A percentile compares a stretch with the other conserved stretches of the same genome.
phyloP scores from a whole-genome alignment of 2,888 invertebrate genomes.

The Diloba caeruleocephala region DNA sequence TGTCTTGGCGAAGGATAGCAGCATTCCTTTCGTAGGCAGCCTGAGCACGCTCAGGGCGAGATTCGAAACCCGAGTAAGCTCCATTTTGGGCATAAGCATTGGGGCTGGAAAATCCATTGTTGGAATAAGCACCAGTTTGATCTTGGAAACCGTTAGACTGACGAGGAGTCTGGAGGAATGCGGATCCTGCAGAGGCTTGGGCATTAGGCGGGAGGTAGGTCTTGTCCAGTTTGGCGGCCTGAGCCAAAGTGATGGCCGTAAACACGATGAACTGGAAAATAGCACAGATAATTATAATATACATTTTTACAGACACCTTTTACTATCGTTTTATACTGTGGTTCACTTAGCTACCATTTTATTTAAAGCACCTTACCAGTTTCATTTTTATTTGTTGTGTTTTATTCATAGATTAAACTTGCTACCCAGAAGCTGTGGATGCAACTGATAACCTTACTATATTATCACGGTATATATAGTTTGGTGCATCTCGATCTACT shows the following conservation, averaged over 20 bases:
- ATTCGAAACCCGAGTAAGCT: conserved; percentile 54
- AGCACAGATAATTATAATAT: neutral
- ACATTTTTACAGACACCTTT: too few species aligned
- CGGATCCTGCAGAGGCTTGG: conserved; percentile 54
- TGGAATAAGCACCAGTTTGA: conserved; percentile 30
- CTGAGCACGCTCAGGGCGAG: conserved; percentile 75
- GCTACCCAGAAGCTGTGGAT: conserved; percentile 61
- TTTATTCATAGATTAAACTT: conserved; percentile 45
- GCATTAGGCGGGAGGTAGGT: conserved; percentile 78
- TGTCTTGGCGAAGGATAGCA: conserved; percentile 78
- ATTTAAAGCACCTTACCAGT: conserved; percentile 64
- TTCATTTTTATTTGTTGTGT: conserved; percentile 67
- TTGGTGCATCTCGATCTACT: conserved; percentile 77
- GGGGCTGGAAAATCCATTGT: conserved; percentile 30
- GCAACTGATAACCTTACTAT: conserved; percentile 76
- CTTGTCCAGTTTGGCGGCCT: conserved; percentile 78
- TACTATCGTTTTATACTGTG: too few species aligned
- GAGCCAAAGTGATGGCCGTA: conserved; percentile 67
- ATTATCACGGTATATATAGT: conserved; percentile 81
- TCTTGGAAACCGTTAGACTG: conserved; percentile 35
- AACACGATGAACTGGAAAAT: conserved; percentile 73
- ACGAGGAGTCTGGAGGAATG: conserved; percentile 53
- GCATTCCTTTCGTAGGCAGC: conserved; percentile 79
- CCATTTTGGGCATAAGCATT: conserved; percentile 42
- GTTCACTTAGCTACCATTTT: too few species aligned